These are phyloP conservation scores for Cynoglossus semilaevis DNA, from an alignment of 2,113 vertebrate species.

Conservation along the genomic window DNA sequence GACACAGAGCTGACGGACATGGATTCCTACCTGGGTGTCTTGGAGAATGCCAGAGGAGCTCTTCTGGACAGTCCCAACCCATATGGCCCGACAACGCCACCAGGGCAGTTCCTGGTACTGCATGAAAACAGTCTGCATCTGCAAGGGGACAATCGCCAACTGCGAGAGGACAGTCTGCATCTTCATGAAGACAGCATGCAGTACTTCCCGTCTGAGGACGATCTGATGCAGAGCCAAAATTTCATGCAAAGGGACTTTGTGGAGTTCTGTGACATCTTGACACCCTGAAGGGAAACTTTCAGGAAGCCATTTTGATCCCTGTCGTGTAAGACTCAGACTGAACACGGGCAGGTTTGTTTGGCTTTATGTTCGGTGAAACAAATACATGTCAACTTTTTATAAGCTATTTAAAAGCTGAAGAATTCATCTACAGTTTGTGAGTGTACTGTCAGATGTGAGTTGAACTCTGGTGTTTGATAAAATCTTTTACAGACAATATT, in stretches of 20 bases:
- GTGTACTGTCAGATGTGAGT: conserved; percentile 2
- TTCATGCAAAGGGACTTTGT: conserved; percentile 89
- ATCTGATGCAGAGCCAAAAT: conserved; percentile 82
- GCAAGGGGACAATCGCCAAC: conserved; percentile 19
- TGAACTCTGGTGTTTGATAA: conserved; percentile 1
- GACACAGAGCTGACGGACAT: conserved; percentile 84
- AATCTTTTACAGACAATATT: conserved; percentile 12
- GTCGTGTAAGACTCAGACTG: conserved; percentile 19
- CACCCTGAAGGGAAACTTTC: conserved; percentile 47
- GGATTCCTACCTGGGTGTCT: conserved; percentile 84
- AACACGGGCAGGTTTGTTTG: conserved; percentile 44
- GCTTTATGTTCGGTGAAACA: conserved; percentile 19
- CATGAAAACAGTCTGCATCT: conserved; percentile 6
- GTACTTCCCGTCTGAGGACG: conserved; percentile 86
- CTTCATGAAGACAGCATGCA: conserved; percentile 82
- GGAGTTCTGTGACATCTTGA: conserved; percentile 82
- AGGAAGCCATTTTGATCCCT: conserved; percentile 36
- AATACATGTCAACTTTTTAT: background rate
- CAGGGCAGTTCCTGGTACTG: conserved; percentile 20
- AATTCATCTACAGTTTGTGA: conserved; percentile 8
- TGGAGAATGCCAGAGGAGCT: conserved; percentile 85
- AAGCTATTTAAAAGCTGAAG: conserved; percentile 23
- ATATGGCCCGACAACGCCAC: conserved; percentile 12
- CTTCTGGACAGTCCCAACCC: conserved; percentile 74
- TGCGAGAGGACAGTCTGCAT: conserved; percentile 68